phyloP scores from a whole-genome alignment of 2,888 invertebrate species.

The Heterodera filipjevi region DNA sequence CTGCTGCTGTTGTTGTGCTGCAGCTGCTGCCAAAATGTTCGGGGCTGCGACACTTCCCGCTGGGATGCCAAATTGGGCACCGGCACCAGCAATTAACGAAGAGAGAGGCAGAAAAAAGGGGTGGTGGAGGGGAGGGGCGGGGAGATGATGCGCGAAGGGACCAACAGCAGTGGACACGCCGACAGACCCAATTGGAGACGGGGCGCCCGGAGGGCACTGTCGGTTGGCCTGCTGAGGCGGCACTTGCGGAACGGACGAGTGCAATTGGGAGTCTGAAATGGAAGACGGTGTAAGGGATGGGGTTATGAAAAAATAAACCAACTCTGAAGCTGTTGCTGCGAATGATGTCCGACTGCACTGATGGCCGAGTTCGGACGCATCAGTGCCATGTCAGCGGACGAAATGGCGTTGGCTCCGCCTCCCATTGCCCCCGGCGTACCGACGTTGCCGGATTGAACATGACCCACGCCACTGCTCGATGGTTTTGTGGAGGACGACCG shows the following conservation, averaged over 20 bases:
- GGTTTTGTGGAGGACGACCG: slow-evolving; percentile 23
- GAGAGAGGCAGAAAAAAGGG: slow-evolving; percentile 7
- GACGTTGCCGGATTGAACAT: neutral
- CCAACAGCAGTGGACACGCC: neutral
- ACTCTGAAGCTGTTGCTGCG: slow-evolving; percentile 7
- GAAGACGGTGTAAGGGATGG: no score
- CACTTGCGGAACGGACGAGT: neutral
- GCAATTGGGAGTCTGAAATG: neutral
- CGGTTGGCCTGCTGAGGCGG: neutral
- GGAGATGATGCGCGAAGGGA: slow-evolving; percentile 7
- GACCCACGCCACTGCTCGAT: neutral
- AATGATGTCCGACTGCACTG: slow-evolving; percentile 7
- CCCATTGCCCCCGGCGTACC: neutral
- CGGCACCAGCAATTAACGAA: slow-evolving; percentile 10
- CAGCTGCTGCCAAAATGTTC: slow-evolving; percentile 12
- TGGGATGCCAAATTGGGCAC: slow-evolving; percentile 10
- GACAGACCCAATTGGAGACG: neutral
- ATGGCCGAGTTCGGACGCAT: slow-evolving; percentile 26
- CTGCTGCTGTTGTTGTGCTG: slow-evolving; percentile 1
- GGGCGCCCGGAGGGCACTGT: slow-evolving; percentile 6
- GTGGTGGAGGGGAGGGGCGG: neutral
- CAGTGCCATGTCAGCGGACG: neutral
- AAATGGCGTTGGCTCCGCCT: neutral
- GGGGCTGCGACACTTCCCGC: neutral
- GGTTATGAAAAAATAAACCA: no score